phyloP scores from a whole-genome alignment of 1,140 invertebrate genomes.

The Aphaenogaster ashmeadi region DNA sequence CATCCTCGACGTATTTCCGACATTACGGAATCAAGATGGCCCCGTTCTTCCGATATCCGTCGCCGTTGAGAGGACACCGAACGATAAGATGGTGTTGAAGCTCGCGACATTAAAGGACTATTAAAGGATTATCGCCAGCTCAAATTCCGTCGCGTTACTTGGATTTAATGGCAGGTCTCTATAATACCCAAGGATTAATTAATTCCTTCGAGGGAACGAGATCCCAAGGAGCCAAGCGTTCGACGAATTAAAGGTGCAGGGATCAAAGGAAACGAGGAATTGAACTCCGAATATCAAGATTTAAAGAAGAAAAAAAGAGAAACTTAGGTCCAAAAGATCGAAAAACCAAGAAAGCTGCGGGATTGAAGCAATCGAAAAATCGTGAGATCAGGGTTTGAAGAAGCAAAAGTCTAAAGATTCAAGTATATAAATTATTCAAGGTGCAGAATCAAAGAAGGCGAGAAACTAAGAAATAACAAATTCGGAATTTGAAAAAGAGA shows the following conservation, averaged over 20 bases:
- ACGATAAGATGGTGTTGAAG: slow-evolving; percentile 61
- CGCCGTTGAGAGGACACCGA: slow-evolving; percentile 40
- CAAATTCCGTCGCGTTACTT: slow-evolving; percentile 62
- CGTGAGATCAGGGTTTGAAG: not conserved
- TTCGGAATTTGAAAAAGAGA: not conserved
- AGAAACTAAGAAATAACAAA: not conserved
- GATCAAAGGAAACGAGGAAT: slow-evolving; percentile 29
- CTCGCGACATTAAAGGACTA: slow-evolving; percentile 64
- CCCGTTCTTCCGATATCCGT: slow-evolving; percentile 55
- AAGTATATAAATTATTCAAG: slow-evolving; percentile 29
- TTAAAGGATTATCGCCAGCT: slow-evolving; percentile 62
- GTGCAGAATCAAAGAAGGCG: not conserved
- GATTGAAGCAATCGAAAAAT: slow-evolving; percentile 33
- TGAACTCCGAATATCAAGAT: not conserved
- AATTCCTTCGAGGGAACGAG: slow-evolving; percentile 49
- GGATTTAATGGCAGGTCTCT: slow-evolving; percentile 61
- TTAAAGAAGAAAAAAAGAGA: not conserved
- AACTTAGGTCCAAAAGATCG: not conserved
- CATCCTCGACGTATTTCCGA: slow-evolving; percentile 58
- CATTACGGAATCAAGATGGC: slow-evolving; percentile 59
- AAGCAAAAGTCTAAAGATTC: not conserved
- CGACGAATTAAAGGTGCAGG: slow-evolving; percentile 36
- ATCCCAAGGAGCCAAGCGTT: slow-evolving; percentile 29
- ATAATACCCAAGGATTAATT: slow-evolving; percentile 65
- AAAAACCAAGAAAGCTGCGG: not conserved